Base-by-base conservation (phyloP, 2,797 vertebrate genomes). In the Semotilus atromaculatus region DNA sequence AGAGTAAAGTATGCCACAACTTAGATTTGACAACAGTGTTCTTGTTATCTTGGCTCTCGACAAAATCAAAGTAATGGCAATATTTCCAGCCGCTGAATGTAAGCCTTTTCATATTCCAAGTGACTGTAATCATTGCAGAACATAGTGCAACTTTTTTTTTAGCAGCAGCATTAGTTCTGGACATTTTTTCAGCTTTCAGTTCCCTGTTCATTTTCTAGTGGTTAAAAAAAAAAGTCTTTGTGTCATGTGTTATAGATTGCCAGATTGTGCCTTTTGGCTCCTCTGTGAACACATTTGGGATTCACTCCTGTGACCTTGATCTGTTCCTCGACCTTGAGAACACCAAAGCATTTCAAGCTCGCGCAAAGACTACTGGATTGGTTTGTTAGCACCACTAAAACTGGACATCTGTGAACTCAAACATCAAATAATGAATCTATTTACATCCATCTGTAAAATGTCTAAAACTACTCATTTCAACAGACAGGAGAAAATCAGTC, bases 271-370 rank as follows among this genome's bases (percentile, higher is more conserved):
- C 95, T 0, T 99, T 99, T 23, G 98, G 97, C 66, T 99, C 98
- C 4, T 98, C 97, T 0, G 93, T 97, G 86, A 99, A 99, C 64
- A 95, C 95, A 0, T 98, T 99, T 21, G 96, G 96, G 0, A 89
- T 97, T 84, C 97, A 95, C 31, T 96, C 95, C 79, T 99, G 97
- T 80, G 97, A 99, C 85, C 85, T 99, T 7, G 98, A 99, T 91
- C 94, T 99, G 72, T 96, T 97, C 84, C 91, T 99, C 88, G 97
- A 98, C 85, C 91, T 99, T 68, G 97, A 97, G 68, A 93, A 95
- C 80, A 96, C 96, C 36, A 96, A 95, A 88, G 91, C 88, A 13
- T 96, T 96, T 89, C 96, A 97, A 89, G 94, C 95, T 0, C 89
- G 78, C 0, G 80, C 92, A 18, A 95, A 91, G 80, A 88, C 88